Percentiles rank a stretch among this genome's conserved stretches.
phyloP scores from a whole-genome alignment of 1,140 invertebrate genomes.

The Drosophila pseudoobscura region DNA sequence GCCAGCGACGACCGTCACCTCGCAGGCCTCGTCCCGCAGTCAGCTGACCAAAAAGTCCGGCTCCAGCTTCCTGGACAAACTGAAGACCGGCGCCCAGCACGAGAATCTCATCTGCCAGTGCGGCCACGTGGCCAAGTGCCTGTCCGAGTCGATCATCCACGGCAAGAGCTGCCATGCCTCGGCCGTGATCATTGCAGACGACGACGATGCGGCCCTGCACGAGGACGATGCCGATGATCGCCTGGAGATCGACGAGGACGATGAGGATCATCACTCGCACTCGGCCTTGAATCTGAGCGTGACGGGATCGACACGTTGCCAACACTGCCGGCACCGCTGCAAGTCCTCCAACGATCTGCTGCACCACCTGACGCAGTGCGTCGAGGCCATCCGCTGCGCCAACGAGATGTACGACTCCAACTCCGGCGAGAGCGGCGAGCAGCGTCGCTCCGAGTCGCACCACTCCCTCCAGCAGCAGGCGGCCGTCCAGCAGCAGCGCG shows the following conservation, averaged over 20 bases:
- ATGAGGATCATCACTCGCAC: constrained; percentile 71
- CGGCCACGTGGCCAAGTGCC: constrained; percentile 91
- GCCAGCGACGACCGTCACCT: constrained; percentile 77
- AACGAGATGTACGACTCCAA: constrained; percentile 82
- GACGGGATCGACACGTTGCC: constrained; percentile 89
- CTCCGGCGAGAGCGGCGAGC: constrained; percentile 76
- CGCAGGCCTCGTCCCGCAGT: constrained; percentile 74
- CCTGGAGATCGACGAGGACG: constrained; percentile 71
- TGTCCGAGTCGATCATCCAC: constrained; percentile 91
- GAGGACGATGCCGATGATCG: constrained; percentile 74
- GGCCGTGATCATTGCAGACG: constrained; percentile 61
- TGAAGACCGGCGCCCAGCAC: constrained; percentile 87
- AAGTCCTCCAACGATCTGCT: constrained; percentile 91
- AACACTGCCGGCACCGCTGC: constrained; percentile 92
- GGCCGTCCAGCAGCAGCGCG: constrained; percentile 82
- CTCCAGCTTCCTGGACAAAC: constrained; percentile 90
- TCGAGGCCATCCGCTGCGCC: constrained; percentile 84
- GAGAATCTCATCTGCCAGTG: constrained; percentile 89
- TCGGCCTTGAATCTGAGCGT: constrained; percentile 78
- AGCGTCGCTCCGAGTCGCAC: constrained; percentile 44
- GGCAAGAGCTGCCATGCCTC: constrained; percentile 86
- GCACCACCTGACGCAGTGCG: constrained; percentile 89
- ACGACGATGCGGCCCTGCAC: constrained; percentile 84
- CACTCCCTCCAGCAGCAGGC: constrained; percentile 61
- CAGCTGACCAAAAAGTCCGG: constrained; percentile 86